A percentile compares a stretch with the other conserved stretches of the same genome.
phyloP scores from a whole-genome alignment of 2,797 vertebrate species.

The Xiphorhynchus erythropygius region DNA sequence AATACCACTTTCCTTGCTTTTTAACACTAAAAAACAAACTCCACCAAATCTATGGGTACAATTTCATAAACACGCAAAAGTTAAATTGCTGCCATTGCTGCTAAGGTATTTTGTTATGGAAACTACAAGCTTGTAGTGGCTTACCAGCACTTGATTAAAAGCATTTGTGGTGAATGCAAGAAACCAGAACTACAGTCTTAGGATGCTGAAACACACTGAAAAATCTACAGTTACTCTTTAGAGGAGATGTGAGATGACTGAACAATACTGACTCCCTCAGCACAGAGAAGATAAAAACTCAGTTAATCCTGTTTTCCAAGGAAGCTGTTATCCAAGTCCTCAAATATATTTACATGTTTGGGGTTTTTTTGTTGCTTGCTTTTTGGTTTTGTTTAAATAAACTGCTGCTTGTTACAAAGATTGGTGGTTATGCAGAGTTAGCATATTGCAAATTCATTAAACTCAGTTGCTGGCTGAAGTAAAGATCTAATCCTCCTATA shows the following conservation, averaged over 20 bases:
- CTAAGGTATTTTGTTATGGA: constrained; percentile 1
- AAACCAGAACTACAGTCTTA: neutral
- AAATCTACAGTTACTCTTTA: neutral
- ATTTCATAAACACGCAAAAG: constrained; percentile 42
- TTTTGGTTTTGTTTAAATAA: neutral
- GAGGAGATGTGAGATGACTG: neutral
- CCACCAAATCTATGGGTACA: neutral
- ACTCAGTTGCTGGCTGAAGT: neutral
- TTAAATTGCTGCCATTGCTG: neutral
- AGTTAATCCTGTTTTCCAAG: neutral
- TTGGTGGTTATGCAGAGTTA: neutral
- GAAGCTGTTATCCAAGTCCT: neutral
- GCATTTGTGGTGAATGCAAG: neutral
- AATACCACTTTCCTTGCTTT: neutral
- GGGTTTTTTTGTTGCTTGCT: neutral
- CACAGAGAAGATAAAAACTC: neutral
- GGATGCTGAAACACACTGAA: neutral
- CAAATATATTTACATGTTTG: neutral
- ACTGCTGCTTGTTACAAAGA: neutral
- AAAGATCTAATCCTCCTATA: neutral
- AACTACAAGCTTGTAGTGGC: neutral
- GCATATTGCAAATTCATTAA: neutral
- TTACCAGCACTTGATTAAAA: constrained; percentile 31
- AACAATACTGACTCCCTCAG: neutral
- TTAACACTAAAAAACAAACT: neutral